Evolutionary conservation across 2,113 vertebrate genomes (phyloP).

Genomic region (Sturnus vulgaris): DNA sequence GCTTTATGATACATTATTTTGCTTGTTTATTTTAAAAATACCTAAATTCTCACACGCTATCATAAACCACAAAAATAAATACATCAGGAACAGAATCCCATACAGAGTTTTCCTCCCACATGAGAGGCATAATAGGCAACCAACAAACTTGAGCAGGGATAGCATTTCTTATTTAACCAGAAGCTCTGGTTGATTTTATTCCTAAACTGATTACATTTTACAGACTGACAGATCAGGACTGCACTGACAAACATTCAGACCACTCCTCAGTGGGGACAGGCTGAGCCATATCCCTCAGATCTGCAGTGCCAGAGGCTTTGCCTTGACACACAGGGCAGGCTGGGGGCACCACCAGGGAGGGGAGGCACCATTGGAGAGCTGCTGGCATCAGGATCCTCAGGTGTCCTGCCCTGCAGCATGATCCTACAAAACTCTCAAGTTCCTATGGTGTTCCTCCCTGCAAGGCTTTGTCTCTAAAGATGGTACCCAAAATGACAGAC

Average conservation of each 20-base stretch:
- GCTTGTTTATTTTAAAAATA: not conserved
- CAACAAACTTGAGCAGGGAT: not conserved
- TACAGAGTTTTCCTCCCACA: not conserved
- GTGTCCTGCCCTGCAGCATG: not conserved
- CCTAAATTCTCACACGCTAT: not conserved
- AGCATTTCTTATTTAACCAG: not conserved
- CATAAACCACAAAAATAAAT: not conserved
- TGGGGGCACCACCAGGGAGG: not conserved
- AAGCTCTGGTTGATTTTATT: not conserved
- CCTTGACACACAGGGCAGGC: not conserved
- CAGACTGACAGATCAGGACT: not conserved
- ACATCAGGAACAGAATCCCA: not conserved
- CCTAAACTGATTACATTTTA: fast-evolving
- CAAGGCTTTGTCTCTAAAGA: not conserved
- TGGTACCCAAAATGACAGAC: not conserved
- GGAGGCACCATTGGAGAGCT: not conserved
- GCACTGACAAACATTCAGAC: not conserved
- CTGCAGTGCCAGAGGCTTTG: not conserved
- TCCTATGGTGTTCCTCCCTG: not conserved
- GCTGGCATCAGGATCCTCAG: too few relatives aligned
- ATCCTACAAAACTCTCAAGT: not conserved
- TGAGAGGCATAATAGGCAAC: not conserved
- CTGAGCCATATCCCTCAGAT: not conserved
- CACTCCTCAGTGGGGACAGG: not conserved
- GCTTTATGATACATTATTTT: not conserved